phyloP scores from a whole-genome alignment of 2,113 vertebrate species.

The Syngnathus typhle region DNA sequence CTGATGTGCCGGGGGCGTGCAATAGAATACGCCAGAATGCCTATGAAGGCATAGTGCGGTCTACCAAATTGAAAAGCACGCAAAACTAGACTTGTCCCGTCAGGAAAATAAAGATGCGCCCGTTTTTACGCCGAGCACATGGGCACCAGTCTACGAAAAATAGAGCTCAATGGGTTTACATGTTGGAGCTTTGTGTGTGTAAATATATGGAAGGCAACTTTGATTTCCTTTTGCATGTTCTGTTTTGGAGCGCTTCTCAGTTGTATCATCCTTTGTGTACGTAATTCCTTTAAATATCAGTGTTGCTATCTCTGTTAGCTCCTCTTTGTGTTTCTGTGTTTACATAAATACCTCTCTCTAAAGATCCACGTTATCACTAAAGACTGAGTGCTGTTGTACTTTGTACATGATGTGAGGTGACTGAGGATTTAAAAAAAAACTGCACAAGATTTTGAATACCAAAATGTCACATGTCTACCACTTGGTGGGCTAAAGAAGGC shows the following conservation, averaged over 20 bases:
- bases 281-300: constrained; percentile 46
- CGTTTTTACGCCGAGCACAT: too few species aligned
- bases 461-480: constrained; percentile 39
- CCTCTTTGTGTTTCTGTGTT: constrained; percentile 47
- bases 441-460: constrained; percentile 39
- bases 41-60: too few species aligned
- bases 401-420: constrained; percentile 18
- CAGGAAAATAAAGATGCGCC: too few species aligned
- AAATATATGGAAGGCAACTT: constrained; percentile 52
- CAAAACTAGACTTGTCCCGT: too few species aligned
- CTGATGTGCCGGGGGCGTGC: too few species aligned
- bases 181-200: constrained; percentile 27
- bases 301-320: constrained; percentile 54
- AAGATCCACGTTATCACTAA: constrained; percentile 9
- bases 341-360: constrained; percentile 65
- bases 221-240: constrained; percentile 62
- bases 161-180: constrained; percentile 12
- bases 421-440: constrained; percentile 8
- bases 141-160: too few species aligned
- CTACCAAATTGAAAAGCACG: too few species aligned
- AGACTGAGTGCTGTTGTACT: constrained; percentile 15
- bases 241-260: constrained; percentile 48
- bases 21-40: too few species aligned
- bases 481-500: constrained; percentile 9
- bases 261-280: constrained; percentile 48